Evolutionary conservation across 2,797 vertebrate species (phyloP).

Genomic region (Anolis apletophallus): DNA sequence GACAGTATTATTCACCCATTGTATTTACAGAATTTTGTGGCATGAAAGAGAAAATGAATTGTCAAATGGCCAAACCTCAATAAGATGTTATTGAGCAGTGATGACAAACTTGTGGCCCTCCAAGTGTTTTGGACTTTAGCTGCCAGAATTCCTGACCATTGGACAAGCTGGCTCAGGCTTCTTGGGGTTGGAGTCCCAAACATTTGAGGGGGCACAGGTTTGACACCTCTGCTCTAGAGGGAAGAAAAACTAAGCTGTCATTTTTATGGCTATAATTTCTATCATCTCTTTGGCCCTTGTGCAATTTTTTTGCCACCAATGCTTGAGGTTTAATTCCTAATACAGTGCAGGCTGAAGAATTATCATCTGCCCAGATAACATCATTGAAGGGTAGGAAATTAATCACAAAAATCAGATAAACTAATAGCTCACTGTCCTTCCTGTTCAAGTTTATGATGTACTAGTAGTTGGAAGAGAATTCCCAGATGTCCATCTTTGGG

Average conservation of each 20-base stretch:
- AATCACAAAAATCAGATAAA: neutral
- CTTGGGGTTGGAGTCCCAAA: no score
- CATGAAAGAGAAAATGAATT: neutral
- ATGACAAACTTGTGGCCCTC: no score
- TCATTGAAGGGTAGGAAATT: neutral
- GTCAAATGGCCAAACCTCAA: neutral
- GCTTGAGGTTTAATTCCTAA: neutral
- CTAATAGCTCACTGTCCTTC: no score
- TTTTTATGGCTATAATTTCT: neutral
- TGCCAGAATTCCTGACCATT: no score
- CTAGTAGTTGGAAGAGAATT: neutral
- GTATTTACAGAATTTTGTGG: neutral
- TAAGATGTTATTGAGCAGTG: neutral
- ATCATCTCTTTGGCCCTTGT: no score
- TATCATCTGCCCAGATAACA: neutral
- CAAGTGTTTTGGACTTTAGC: no score
- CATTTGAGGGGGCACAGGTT: no score
- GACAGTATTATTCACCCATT: neutral
- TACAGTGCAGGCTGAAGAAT: neutral
- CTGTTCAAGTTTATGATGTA: neutral
- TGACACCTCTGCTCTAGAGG: no score
- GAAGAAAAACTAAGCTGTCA: neutral
- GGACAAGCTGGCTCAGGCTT: no score
- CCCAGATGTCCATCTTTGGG: neutral
- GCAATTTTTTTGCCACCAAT: no score